Percentiles rank a stretch among this genome's conserved stretches.
These are phyloP conservation scores for Ectemnius lituratus DNA, from an alignment of 2,888 invertebrate genomes.

Conservation along the genomic window DNA sequence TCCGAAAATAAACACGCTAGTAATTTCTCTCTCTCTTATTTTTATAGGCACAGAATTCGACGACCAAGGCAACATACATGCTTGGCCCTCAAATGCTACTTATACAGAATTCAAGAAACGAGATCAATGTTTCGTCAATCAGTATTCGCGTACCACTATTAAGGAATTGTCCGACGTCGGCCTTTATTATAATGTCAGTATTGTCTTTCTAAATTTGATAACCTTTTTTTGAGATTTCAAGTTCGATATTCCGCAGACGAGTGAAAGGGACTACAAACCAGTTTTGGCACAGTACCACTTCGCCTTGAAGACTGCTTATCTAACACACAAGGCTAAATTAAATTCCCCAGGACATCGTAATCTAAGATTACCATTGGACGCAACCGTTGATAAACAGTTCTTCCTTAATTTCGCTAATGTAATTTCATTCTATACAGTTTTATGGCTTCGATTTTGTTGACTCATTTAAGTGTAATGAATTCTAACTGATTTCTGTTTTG, in stretches of 20 bases:
- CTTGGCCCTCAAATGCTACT: neutral
- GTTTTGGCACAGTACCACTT: neutral
- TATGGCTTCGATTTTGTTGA: too few relatives aligned
- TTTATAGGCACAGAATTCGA: neutral
- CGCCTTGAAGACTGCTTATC: neutral
- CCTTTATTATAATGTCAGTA: neutral
- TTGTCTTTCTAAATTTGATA: neutral
- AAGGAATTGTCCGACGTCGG: neutral
- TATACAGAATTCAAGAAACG: neutral
- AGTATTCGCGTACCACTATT: neutral
- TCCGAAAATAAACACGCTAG: neutral
- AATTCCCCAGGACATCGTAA: too few relatives aligned
- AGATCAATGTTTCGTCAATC: neutral
- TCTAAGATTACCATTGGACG: neutral
- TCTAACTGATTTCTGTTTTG: neutral
- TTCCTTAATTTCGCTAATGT: slow-evolving; percentile 11
- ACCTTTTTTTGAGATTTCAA: neutral
- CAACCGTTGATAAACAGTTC: neutral
- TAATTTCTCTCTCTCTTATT: neutral
- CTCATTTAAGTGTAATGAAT: too few relatives aligned
- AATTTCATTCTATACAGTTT: neutral
- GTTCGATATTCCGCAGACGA: neutral
- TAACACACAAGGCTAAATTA: neutral
- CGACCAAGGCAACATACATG: neutral
- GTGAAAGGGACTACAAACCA: neutral